Evolutionary conservation across 1,140 invertebrate genomes (phyloP).

Genomic region (Anoplophora glabripennis): DNA sequence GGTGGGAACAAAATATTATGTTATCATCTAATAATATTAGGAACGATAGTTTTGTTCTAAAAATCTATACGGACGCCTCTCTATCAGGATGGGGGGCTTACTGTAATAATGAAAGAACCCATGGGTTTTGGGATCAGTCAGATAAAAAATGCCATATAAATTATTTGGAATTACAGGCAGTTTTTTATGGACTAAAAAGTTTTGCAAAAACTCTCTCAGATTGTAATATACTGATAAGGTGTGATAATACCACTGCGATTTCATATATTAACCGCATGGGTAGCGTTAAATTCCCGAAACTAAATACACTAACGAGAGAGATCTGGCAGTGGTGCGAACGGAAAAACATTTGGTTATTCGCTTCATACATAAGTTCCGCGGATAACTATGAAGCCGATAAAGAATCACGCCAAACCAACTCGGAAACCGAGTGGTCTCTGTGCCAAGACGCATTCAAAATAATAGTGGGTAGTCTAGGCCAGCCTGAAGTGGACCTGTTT

Average conservation of each 20-base stretch:
- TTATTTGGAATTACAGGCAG: no score
- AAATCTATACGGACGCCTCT: no score
- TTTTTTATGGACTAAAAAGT: no score
- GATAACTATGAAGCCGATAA: conserved; percentile 37
- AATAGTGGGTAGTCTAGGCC: not conserved
- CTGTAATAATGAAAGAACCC: no score
- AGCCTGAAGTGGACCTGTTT: conserved; percentile 17
- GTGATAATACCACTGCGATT: conserved; percentile 49
- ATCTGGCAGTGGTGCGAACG: conserved; percentile 48
- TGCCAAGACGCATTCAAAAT: conserved; percentile 2
- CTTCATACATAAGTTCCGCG: conserved; percentile 45
- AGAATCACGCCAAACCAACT: conserved; percentile 25
- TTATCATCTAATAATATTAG: no score
- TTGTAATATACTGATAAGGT: conserved; percentile 38
- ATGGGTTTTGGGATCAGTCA: no score
- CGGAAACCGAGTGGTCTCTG: conserved; percentile 13
- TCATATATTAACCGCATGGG: no score
- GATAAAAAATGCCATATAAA: no score
- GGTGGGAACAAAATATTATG: no score
- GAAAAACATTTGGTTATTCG: conserved; percentile 39
- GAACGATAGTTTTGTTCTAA: no score
- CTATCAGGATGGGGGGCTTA: no score
- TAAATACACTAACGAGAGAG: conserved; percentile 31
- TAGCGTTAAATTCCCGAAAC: conserved; percentile 29
- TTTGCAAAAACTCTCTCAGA: no score